phyloP scores from a whole-genome alignment of 2,888 invertebrate genomes.

The Rhopalosiphum nymphaeae region DNA sequence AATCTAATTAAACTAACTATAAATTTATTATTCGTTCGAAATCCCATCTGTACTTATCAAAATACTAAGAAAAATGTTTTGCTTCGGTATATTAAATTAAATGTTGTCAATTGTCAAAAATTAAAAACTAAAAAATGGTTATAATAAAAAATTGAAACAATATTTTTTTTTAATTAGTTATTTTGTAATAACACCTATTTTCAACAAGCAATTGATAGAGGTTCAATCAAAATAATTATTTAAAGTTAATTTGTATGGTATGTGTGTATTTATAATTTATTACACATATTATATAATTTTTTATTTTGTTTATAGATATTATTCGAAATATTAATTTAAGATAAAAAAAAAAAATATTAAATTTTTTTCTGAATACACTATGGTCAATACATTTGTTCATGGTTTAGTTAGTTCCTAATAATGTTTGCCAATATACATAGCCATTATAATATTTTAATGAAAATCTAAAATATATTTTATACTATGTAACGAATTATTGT shows the following conservation, averaged over 20 bases:
- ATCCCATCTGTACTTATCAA: background rate
- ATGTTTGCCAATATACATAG: background rate
- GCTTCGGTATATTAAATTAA: background rate
- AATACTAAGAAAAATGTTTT: background rate
- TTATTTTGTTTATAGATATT: background rate
- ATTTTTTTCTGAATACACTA: background rate
- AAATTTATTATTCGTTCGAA: background rate
- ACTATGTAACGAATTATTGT: background rate
- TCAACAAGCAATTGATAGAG: background rate
- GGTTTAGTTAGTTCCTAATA: background rate
- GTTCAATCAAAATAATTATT: background rate
- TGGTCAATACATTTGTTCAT: background rate
- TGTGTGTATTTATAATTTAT: background rate
- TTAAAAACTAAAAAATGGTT: background rate
- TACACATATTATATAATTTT: background rate
- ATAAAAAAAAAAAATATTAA: background rate
- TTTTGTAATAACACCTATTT: background rate
- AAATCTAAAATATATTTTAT: background rate
- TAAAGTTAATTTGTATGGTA: background rate
- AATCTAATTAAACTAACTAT: background rate
- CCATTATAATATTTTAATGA: background rate
- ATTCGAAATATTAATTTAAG: background rate
- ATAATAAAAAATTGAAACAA: background rate
- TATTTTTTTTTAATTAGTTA: background rate
- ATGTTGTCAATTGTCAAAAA: background rate